phyloP scores from a whole-genome alignment of 1,140 invertebrate species.

The Trichonephila clavata region DNA sequence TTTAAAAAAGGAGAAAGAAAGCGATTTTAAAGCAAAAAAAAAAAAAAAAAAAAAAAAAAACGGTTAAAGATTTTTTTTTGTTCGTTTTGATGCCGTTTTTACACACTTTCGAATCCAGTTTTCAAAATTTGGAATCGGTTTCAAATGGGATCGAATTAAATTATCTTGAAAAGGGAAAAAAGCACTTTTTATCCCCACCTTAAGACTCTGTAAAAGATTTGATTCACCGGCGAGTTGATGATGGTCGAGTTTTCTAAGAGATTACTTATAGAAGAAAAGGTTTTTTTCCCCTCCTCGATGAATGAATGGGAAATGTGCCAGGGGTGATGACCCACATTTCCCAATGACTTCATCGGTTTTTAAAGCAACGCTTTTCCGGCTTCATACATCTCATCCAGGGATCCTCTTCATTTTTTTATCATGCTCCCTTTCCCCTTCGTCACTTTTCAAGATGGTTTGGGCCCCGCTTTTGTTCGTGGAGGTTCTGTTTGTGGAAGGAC shows the following conservation, averaged over 20 bases:
- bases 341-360: constrained; percentile 34
- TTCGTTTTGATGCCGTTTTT: not conserved
- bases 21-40: not conserved
- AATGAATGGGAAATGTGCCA: not conserved
- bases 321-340: not conserved
- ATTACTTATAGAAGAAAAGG: not conserved
- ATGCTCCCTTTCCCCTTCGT: not conserved
- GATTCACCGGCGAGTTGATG: not conserved
- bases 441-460: not conserved
- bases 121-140: not conserved
- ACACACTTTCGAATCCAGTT: not conserved
- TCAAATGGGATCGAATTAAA: constrained; percentile 14
- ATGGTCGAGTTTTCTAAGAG: not conserved
- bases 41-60: no score
- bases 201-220: not conserved
- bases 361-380: constrained; percentile 10
- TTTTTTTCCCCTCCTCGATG: no score
- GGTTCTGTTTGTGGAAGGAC: constrained; percentile 15
- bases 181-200: not conserved
- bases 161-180: not conserved
- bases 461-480: not conserved
- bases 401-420: not conserved
- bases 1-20: no score
- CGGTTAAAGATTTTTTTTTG: not conserved
- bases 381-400: not conserved